phyloP scores from a whole-genome alignment of 2,888 invertebrate species.

The Neria commutata region DNA sequence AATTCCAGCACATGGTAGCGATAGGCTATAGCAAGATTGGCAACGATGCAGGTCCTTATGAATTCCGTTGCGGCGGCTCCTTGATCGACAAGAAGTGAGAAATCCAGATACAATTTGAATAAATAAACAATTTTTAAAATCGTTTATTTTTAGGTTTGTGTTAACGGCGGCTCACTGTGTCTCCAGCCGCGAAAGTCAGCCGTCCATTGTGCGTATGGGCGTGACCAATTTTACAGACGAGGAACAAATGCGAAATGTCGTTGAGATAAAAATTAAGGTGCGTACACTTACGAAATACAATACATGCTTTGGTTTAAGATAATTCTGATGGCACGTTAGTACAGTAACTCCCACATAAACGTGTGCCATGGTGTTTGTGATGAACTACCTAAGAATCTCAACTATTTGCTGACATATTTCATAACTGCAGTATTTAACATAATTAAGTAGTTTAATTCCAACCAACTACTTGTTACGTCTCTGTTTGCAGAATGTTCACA shows the following conservation, averaged over 20 bases:
- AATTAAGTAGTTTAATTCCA: not conserved
- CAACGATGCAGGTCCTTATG: slow-evolving; percentile 18
- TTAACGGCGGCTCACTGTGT: slow-evolving; percentile 58
- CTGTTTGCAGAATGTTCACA: slow-evolving; percentile 34
- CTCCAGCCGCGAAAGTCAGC: slow-evolving; percentile 29
- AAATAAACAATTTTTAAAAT: too few species aligned
- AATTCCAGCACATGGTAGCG: slow-evolving; percentile 57
- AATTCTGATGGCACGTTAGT: too few species aligned
- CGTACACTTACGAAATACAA: too few species aligned
- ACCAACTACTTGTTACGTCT: not conserved
- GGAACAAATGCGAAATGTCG: slow-evolving; percentile 9
- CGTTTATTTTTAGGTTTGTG: too few species aligned
- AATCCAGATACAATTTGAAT: too few species aligned
- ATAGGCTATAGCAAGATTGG: slow-evolving; percentile 40
- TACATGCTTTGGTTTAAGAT: too few species aligned
- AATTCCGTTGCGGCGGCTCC: slow-evolving; percentile 51
- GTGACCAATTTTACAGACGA: slow-evolving; percentile 39
- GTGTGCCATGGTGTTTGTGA: too few species aligned
- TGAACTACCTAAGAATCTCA: too few species aligned
- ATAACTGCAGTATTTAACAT: too few species aligned
- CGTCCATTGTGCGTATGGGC: slow-evolving; percentile 50
- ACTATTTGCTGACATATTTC: too few species aligned
- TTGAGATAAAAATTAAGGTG: slow-evolving; percentile 43
- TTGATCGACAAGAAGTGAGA: slow-evolving; percentile 47
- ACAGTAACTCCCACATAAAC: too few species aligned